These are phyloP conservation scores for Azemiops feae DNA, from an alignment of 2,113 vertebrate genomes.

Conservation along the genomic window DNA sequence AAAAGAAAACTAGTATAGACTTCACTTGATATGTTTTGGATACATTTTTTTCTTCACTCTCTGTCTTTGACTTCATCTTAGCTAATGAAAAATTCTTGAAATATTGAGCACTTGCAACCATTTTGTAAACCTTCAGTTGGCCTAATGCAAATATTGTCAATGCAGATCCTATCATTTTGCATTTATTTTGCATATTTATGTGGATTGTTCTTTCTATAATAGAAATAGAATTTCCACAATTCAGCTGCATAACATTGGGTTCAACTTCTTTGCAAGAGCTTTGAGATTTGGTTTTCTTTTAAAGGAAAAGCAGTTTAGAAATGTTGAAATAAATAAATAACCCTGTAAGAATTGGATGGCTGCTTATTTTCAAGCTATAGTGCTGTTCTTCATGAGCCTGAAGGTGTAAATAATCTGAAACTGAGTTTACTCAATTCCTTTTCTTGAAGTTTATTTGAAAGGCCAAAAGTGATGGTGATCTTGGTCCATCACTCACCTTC, in stretches of 20 bases:
- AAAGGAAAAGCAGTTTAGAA: background rate
- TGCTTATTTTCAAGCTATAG: background rate
- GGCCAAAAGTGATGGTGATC: background rate
- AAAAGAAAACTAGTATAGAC: background rate
- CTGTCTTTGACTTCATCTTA: background rate
- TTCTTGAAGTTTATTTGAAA: background rate
- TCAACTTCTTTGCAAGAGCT: background rate
- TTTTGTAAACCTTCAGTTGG: background rate
- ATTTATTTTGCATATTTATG: background rate
- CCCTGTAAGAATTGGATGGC: background rate
- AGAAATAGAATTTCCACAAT: background rate
- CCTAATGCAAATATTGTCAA: background rate
- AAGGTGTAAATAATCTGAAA: background rate
- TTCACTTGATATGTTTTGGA: background rate
- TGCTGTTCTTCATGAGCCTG: background rate
- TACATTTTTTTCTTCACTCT: background rate
- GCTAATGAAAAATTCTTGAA: background rate
- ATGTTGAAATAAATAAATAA: background rate
- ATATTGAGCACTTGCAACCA: background rate
- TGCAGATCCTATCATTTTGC: background rate
- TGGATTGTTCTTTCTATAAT: background rate
- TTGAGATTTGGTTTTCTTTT: background rate
- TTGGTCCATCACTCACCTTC: background rate
- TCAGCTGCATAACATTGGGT: background rate
- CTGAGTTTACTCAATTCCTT: background rate